Evolutionary conservation across 2,888 invertebrate genomes (phyloP).

Genomic region (Teleogryllus oceanicus): DNA sequence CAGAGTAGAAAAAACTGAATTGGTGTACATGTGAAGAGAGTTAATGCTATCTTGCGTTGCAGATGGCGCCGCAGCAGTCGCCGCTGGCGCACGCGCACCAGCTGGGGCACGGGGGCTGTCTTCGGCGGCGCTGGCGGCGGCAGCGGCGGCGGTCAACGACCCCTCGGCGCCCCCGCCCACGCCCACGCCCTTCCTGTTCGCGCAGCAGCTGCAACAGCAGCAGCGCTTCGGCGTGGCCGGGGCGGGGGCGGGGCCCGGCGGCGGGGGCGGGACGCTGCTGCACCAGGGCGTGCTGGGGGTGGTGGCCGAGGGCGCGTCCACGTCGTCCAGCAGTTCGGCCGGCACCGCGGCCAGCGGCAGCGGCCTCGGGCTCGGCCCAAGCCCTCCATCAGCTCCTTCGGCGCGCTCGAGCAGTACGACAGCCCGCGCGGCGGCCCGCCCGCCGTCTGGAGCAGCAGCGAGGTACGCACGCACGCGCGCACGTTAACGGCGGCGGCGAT

Average conservation of each 20-base stretch:
- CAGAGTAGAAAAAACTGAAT: too few relatives aligned
- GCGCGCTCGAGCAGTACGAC: constrained; percentile 42
- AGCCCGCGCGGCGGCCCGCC: constrained; percentile 24
- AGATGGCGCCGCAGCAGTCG: not conserved
- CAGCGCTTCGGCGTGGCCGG: constrained; percentile 43
- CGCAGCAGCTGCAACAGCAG: constrained; percentile 34
- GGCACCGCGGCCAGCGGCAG: constrained; percentile 33
- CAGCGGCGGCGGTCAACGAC: constrained; percentile 18
- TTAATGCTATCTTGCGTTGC: not conserved
- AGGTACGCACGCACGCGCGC: constrained; percentile 30
- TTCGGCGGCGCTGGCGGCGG: not conserved
- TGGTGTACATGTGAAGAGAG: too few relatives aligned
- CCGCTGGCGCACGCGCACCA: not conserved
- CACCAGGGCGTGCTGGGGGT: constrained; percentile 49
- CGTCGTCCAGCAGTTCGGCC: constrained; percentile 39
- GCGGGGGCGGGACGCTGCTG: constrained; percentile 43
- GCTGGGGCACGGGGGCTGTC: not conserved
- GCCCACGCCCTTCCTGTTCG: constrained; percentile 35
- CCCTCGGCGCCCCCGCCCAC: constrained; percentile 23
- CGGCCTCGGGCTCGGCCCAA: constrained; percentile 22
- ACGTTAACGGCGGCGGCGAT: too few relatives aligned
- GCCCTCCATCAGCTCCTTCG: constrained; percentile 49
- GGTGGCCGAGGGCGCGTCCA: constrained; percentile 41
- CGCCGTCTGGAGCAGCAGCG: constrained; percentile 35
- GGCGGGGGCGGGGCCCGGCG: constrained; percentile 47